Conservation (phyloP, 2,113 vertebrate genomes). For the Poicephalus meyeri region DNA sequence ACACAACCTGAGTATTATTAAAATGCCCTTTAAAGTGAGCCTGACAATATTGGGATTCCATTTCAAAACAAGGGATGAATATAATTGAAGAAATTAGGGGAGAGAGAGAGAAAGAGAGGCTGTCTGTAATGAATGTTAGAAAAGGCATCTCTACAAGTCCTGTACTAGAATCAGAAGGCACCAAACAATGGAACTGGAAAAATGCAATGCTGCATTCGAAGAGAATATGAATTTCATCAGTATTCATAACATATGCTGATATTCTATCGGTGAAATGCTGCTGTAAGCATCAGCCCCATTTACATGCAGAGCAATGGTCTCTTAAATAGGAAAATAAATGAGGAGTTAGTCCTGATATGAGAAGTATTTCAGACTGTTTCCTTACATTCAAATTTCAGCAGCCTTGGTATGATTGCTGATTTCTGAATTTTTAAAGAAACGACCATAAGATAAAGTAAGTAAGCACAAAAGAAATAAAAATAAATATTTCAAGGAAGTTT, state of each 20-base stretch:
- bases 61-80: not conserved
- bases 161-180: not conserved
- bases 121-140: not conserved
- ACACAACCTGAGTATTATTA: not conserved
- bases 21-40: conserved; percentile 27
- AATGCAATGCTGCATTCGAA: not conserved
- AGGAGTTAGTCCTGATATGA: conserved; percentile 30
- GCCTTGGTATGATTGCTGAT: not conserved
- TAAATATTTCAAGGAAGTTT: not conserved
- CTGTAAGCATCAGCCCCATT: conserved; percentile 11
- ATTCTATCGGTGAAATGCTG: not conserved
- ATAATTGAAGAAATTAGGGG: not conserved
- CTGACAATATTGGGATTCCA: conserved; percentile 4
- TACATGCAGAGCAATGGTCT: conserved; percentile 23
- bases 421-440: not conserved
- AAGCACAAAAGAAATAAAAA: not conserved
- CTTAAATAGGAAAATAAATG: conserved; percentile 55
- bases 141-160: not conserved
- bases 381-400: conserved; percentile 9
- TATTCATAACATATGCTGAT: conserved; percentile 46
- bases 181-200: not conserved
- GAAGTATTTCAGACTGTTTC: conserved; percentile 7
- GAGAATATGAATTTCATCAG: conserved; percentile 47
- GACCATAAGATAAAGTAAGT: not conserved
- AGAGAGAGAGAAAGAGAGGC: not conserved